Conservation (phyloP, 2,797 vertebrate genomes). For the Pteronotus mesoamericanus region DNA sequence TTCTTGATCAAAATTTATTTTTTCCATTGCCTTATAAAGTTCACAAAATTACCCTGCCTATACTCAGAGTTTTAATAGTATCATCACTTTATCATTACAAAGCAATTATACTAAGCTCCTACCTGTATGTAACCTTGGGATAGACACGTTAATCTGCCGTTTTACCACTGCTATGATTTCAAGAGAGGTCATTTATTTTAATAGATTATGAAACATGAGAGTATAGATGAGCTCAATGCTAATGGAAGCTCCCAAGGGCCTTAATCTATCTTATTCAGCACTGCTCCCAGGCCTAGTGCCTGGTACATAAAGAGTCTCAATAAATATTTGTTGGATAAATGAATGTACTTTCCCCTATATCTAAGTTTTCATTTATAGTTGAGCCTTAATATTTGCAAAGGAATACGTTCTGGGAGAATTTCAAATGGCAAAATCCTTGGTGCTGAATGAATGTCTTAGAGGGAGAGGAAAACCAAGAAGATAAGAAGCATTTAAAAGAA, state of each 20-base stretch:
- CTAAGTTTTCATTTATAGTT: neutral
- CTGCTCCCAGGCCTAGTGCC: neutral
- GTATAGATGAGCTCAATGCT: constrained; percentile 11
- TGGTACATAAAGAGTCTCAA: neutral
- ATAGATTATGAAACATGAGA: constrained; percentile 40
- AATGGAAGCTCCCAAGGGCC: constrained; percentile 15
- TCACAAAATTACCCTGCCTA: constrained; percentile 52
- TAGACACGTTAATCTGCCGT: constrained; percentile 39
- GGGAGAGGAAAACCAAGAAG: neutral
- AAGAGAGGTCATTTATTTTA: constrained; percentile 60
- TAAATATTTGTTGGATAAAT: constrained; percentile 23
- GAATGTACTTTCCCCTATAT: neutral
- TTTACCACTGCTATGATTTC: constrained; percentile 50
- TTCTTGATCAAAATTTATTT: constrained; percentile 60
- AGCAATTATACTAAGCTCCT: constrained; percentile 63
- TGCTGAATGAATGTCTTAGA: neutral
- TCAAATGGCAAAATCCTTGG: neutral
- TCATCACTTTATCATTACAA: constrained; percentile 65
- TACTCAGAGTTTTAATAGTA: constrained; percentile 63
- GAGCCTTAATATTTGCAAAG: neutral
- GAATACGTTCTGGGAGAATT: neutral
- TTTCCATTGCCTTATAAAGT: constrained; percentile 57
- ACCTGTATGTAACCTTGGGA: constrained; percentile 64
- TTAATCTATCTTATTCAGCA: constrained; percentile 20
- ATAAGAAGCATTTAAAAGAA: neutral